Evolutionary conservation across 2,797 vertebrate species (phyloP).

Genomic region (Discoglossus pictus): DNA sequence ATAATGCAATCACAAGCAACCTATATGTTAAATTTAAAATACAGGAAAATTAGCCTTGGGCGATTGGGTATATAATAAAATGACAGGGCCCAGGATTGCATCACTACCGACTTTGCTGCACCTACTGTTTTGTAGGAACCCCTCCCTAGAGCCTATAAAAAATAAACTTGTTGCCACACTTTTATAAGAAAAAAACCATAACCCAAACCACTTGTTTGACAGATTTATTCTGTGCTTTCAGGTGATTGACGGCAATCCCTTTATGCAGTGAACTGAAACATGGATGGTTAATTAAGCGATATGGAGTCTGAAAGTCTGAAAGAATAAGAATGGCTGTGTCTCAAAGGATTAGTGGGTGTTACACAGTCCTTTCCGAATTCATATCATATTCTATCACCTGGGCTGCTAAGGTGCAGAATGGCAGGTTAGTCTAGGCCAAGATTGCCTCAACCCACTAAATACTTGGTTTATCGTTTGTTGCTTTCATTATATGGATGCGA

Average conservation of each 20-base stretch:
- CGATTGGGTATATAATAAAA: constrained; percentile 18
- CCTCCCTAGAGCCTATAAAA: constrained; percentile 39
- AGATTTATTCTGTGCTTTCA: constrained; percentile 5
- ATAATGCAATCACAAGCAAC: too few species aligned
- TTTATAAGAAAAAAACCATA: constrained; percentile 1
- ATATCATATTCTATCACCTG: not conserved
- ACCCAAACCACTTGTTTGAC: constrained; percentile 7
- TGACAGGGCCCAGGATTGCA: constrained; percentile 33
- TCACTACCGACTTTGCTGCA: constrained; percentile 32
- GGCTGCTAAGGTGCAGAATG: not conserved
- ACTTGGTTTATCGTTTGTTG: too few species aligned
- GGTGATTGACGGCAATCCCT: constrained; percentile 39
- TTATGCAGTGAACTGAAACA: constrained; percentile 25
- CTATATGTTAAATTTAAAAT: not conserved
- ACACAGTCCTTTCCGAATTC: constrained; percentile 2
- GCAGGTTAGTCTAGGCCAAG: not conserved
- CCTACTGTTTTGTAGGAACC: constrained; percentile 33
- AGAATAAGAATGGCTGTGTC: not conserved
- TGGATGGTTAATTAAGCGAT: constrained; percentile 39
- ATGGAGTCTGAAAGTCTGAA: constrained; percentile 41
- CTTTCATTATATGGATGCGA: too few species aligned
- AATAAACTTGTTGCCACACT: constrained; percentile 34
- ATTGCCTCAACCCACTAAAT: too few species aligned
- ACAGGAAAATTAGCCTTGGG: constrained; percentile 8
- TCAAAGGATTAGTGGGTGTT: constrained; percentile 34